Evolutionary conservation across 1,140 invertebrate species (phyloP), one percentile per base, ranked within the genome.

Genomic region (Bombus difficillimus): DNA sequence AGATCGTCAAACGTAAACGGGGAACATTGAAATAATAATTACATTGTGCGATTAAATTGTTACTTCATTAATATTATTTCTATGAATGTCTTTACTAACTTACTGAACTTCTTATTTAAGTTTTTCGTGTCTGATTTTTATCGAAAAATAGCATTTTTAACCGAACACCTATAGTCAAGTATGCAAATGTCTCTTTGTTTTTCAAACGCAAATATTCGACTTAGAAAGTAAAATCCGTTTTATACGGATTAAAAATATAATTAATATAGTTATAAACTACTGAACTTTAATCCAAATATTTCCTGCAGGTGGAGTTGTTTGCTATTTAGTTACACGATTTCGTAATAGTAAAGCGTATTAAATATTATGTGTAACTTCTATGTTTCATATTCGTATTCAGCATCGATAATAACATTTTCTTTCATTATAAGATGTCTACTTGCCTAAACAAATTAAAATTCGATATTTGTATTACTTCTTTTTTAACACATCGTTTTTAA

Each of bases 291-390:
- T 13, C 10, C 0, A 62, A 12, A n/a, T 4, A 62, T 13, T 62
- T n/a, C 1, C 28, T 62, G 0, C 12, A 1, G 4, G 0, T 62
- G 28, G 28, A n/a, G 2, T 12, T 13, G 10, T 13, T n/a, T 28
- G 18, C 5, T 53, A 18, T 53, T 53, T 53, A 18, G 18, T 53
- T 53, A 18, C 47, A 18, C 18, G 47, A 53, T 53, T 62, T 62
- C 3, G 28, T 10, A 62, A 62, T 28, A n/a, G 28, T n/a, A n/a
- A 62, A 62, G 10, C 10, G 10, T 28, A 28, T 59, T 59, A n/a
- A 59, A 59, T 59, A 59, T 12, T 12, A 12, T 2, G 12, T 4
- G 0, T 2, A 62, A 12, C 25, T 59, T 25, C 3, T 4, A 28
- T 28, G 3, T n/a, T 59, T 59, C 57, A 28, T n/a, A 28, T 28